Conservation (phyloP, 2,797 vertebrate genomes). For the Chiroxiphia lanceolata region DNA sequence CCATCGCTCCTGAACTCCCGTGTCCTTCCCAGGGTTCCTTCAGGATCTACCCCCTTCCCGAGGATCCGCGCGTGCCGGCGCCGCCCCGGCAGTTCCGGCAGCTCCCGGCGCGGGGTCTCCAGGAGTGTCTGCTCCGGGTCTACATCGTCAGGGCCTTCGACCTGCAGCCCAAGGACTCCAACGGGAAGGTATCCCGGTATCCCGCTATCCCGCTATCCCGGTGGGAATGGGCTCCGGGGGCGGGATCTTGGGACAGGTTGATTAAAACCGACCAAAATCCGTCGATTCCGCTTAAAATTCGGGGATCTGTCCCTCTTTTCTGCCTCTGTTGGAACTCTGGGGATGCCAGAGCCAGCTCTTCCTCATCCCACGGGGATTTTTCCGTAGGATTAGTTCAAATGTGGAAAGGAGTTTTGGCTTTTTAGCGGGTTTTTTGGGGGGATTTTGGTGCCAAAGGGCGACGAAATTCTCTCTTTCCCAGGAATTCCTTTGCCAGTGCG, state of each 20-base stretch:
- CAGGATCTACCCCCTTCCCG: constrained; percentile 90
- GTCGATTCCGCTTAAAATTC: background rate
- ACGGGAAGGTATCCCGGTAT: constrained; percentile 86
- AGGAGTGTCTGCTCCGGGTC: constrained; percentile 90
- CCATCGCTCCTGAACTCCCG: accelerated
- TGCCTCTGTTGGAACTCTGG: background rate
- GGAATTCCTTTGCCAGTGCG: background rate
- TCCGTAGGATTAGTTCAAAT: background rate
- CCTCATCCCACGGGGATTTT: background rate
- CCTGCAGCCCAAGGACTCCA: constrained; percentile 93
- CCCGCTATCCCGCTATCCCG: too few relatives aligned
- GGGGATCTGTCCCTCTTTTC: background rate
- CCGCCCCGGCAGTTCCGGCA: constrained; percentile 88
- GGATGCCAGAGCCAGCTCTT: too few relatives aligned
- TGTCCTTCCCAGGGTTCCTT: constrained; percentile 85
- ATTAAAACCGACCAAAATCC: background rate
- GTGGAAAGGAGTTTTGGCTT: background rate
- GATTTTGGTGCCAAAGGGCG: too few relatives aligned
- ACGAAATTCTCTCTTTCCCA: background rate
- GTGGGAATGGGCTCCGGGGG: background rate
- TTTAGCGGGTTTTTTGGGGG: too few relatives aligned
- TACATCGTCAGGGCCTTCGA: constrained; percentile 88
- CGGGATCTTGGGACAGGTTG: background rate
- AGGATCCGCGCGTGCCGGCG: constrained; percentile 77
- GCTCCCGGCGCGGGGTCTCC: constrained; percentile 84